phyloP scores from a whole-genome alignment of 2,888 invertebrate genomes.

The Unio pictorum region DNA sequence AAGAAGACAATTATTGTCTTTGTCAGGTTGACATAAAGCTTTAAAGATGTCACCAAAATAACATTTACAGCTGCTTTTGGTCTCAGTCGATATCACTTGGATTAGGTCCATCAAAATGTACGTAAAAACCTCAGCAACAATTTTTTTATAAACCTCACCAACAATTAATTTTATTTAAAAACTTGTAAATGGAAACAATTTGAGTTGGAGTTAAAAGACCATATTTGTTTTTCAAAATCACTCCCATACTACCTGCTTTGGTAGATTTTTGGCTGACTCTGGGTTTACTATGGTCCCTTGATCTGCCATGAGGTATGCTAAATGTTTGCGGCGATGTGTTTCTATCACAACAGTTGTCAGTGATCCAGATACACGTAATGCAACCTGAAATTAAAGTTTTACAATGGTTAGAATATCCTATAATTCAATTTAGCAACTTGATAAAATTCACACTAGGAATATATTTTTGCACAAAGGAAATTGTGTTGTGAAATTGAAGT shows the following conservation, averaged over 20 bases:
- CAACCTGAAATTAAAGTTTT: constrained; percentile 73
- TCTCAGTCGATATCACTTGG: no score
- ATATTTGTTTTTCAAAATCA: background rate
- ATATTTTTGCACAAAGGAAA: no score
- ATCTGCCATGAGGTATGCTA: constrained; percentile 97
- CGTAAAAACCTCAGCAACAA: background rate
- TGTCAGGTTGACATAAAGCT: no score
- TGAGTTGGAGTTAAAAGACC: background rate
- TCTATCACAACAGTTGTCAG: constrained; percentile 88
- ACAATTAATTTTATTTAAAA: background rate
- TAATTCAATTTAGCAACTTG: no score
- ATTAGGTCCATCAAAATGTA: background rate
- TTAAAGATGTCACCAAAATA: no score
- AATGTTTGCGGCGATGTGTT: constrained; percentile 90
- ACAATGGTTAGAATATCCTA: no score
- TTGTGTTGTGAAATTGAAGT: no score
- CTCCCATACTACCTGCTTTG: constrained; percentile 82
- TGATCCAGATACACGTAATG: constrained; percentile 84
- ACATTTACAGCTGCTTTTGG: no score
- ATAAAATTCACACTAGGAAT: no score
- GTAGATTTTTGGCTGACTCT: constrained; percentile 89
- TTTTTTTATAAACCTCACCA: background rate
- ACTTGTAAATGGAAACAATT: background rate
- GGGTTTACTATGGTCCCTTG: constrained; percentile 95
- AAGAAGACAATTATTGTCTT: no score